These are phyloP conservation scores for Progne subis DNA, from an alignment of 2,113 vertebrate genomes.

Conservation along the genomic window DNA sequence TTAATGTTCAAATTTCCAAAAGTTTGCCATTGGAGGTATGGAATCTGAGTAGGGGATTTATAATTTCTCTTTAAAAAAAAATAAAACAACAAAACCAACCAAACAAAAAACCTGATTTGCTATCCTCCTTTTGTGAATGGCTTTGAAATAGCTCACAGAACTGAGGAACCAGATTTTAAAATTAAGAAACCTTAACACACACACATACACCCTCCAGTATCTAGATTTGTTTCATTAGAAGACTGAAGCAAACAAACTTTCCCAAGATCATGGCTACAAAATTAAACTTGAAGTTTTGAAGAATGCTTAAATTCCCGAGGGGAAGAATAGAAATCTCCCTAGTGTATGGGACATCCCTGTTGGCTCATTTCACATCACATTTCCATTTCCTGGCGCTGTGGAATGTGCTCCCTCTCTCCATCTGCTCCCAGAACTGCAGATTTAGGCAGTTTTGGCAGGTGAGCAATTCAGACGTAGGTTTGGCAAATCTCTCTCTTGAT, in stretches of 20 bases:
- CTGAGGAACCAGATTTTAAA: neutral
- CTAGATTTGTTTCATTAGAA: neutral
- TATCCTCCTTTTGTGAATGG: neutral
- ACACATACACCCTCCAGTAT: accelerated
- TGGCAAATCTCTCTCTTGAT: neutral
- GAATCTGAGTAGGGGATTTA: neutral
- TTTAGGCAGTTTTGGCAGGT: neutral
- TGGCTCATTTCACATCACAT: neutral
- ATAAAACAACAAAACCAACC: neutral
- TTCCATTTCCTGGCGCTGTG: neutral
- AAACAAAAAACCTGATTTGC: neutral
- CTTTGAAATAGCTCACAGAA: neutral
- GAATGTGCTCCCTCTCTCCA: neutral
- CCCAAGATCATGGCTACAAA: neutral
- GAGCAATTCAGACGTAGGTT: neutral
- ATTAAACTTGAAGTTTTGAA: neutral
- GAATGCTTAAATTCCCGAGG: neutral
- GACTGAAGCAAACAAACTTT: neutral
- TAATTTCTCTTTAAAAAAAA: neutral
- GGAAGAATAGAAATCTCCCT: neutral
- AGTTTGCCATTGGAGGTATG: neutral
- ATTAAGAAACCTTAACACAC: neutral
- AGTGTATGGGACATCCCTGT: neutral
- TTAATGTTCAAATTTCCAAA: neutral
- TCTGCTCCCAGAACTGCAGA: neutral